phyloP scores from a whole-genome alignment of 2,113 vertebrate genomes.

The Dermatemys mawii region DNA sequence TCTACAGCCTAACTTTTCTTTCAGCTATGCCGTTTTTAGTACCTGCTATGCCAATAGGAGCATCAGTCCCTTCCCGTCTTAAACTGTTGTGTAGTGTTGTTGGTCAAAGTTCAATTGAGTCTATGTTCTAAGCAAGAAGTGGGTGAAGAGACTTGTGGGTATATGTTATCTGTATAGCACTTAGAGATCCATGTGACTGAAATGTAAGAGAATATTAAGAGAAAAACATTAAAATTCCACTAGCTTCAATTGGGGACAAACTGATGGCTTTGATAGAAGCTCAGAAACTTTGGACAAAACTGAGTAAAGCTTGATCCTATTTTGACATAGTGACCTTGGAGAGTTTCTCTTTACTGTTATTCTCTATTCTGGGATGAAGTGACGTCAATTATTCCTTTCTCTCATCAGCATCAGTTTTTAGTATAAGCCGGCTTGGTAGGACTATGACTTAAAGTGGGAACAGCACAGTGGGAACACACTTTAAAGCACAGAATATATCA shows the following conservation, averaged over 20 bases:
- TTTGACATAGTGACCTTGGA: neutral
- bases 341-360: neutral
- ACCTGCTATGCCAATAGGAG: too few species aligned
- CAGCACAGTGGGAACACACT: too few species aligned
- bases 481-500: constrained; percentile 69
- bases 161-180: constrained; percentile 7
- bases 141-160: constrained; percentile 64
- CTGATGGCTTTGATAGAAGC: constrained; percentile 13
- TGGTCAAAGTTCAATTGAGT: constrained; percentile 70
- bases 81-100: constrained; percentile 62
- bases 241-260: neutral
- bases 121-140: constrained; percentile 58
- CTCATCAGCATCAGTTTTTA: constrained; percentile 52
- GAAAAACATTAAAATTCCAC: neutral
- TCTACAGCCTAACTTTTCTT: constrained; percentile 68
- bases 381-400: constrained; percentile 23
- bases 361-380: accelerated
- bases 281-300: constrained; percentile 28
- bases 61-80: constrained; percentile 63
- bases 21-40: constrained; percentile 64
- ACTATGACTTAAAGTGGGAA: constrained; percentile 62
- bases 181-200: constrained; percentile 52
- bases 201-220: neutral
- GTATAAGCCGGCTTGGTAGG: constrained; percentile 6
- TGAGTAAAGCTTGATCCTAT: neutral